A percentile compares a stretch with the other conserved stretches of the same genome.
These are phyloP conservation scores for Hippocampus comes DNA, from an alignment of 2,113 vertebrate species.

Conservation along the genomic window DNA sequence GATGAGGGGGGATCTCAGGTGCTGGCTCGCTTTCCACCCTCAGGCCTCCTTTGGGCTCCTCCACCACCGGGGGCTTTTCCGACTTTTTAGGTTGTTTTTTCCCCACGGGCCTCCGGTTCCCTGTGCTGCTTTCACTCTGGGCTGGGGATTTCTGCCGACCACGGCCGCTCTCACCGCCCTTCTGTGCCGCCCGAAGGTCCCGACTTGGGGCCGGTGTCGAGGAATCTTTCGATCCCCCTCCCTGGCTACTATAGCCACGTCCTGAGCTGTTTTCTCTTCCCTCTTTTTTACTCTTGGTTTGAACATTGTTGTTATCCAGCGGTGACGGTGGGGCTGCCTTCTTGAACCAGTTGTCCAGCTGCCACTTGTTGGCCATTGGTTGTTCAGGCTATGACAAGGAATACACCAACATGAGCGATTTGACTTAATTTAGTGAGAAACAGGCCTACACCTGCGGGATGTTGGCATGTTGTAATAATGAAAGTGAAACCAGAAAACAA, in stretches of 20 bases:
- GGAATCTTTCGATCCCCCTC: constrained; percentile 84
- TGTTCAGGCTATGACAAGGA: constrained; percentile 81
- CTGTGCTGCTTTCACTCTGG: constrained; percentile 81
- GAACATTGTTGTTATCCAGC: constrained; percentile 84
- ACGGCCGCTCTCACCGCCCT: constrained; percentile 83
- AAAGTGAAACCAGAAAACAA: neutral
- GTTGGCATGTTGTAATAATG: neutral
- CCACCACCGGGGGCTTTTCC: constrained; percentile 83
- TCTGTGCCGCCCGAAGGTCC: constrained; percentile 84
- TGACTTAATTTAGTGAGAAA: neutral
- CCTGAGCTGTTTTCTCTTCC: constrained; percentile 80
- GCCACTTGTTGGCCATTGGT: constrained; percentile 93
- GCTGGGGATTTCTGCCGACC: constrained; percentile 93
- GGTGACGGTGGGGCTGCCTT: constrained; percentile 94
- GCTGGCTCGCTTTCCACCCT: constrained; percentile 93
- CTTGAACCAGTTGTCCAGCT: constrained; percentile 97
- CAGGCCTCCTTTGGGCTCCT: constrained; percentile 89
- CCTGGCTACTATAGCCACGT: constrained; percentile 78
- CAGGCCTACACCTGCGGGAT: neutral
- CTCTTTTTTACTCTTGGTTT: constrained; percentile 90
- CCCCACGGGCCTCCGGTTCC: constrained; percentile 83
- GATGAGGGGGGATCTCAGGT: constrained; percentile 81
- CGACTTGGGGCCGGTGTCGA: constrained; percentile 77
- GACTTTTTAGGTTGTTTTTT: constrained; percentile 97
- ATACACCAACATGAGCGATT: neutral